Base-by-base conservation (phyloP, 23 tunicate genomes). In the Clavelina lepadiformis region DNA sequence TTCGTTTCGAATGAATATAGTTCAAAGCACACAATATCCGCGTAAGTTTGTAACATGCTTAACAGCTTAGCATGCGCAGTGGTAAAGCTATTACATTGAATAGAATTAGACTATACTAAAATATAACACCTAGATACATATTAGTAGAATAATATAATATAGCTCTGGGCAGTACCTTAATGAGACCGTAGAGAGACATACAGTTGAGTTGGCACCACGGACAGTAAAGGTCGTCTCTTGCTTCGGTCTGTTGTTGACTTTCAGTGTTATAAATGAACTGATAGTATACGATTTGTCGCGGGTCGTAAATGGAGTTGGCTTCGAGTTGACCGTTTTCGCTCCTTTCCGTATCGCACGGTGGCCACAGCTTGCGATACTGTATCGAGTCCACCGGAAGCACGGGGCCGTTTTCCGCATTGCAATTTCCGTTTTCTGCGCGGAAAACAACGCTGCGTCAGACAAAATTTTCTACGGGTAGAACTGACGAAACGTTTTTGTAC, bases 151-250 rank as follows among this genome's bases (percentile, higher is more conserved):
- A n/a, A n/a, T n/a, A n/a, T n/a, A n/a, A n/a, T n/a, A n/a, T n/a
- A n/a, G n/a, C n/a, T n/a, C n/a, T n/a, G n/a, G n/a, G n/a, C n/a
- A 30, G 20, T 67, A 77, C 84, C 76, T 87, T 87, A 29, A 87
- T 61, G 27, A 87, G 59, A 34, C 96, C 87, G 35, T 87, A 87
- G 34, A 87, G 51, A 45, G 82, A 55, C 64, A 87, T 73, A 64
- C 97, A 89, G 56, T 81, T 81, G 30, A 89, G 44, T 38, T 67
- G 80, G 58, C 97, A 89, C 97, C 97, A 89, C 2, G 97, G 97
- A 35, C 97, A 89, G 51, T 52, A 46, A 19, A 75, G 63, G 56
- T 89, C 97, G 25, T 81, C 78, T 55, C 89, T 54, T 8, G 85
- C 81, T 54, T 89, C 89, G 5, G 97, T 89, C 53, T 89, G 97